Conservation (phyloP, 2,888 invertebrate species). For the Epinotia demarniana region DNA sequence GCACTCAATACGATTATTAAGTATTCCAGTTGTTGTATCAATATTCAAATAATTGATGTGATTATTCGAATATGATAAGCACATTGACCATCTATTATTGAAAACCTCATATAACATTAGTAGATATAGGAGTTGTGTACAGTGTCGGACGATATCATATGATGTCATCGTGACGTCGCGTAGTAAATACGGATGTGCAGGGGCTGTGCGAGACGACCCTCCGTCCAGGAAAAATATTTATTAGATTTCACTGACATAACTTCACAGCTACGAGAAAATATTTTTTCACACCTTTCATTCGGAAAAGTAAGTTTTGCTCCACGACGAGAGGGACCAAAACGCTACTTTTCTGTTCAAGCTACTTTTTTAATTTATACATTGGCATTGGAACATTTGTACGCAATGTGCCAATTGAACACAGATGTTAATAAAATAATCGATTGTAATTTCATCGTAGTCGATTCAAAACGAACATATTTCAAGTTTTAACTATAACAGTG, state of each 20-base stretch:
- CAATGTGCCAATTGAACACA: too few relatives aligned
- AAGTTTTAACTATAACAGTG: too few relatives aligned
- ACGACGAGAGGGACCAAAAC: too few relatives aligned
- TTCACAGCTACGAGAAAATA: constrained; percentile 15
- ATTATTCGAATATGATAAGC: not conserved
- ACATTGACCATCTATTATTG: constrained; percentile 2
- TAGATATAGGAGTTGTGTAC: constrained; percentile 44
- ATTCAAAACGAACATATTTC: too few relatives aligned
- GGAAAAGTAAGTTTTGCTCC: too few relatives aligned
- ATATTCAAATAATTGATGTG: not conserved
- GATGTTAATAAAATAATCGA: too few relatives aligned
- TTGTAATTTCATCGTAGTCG: too few relatives aligned
- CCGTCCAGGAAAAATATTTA: constrained; percentile 25
- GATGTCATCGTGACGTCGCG: constrained; percentile 58
- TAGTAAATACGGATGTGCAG: constrained; percentile 28
- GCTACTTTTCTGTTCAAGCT: too few relatives aligned
- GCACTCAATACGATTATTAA: constrained; percentile 4
- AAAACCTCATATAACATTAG: not conserved
- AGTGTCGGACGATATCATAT: constrained; percentile 62
- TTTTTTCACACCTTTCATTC: too few relatives aligned
- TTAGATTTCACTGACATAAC: constrained; percentile 28
- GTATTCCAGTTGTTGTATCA: not conserved
- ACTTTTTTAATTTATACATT: too few relatives aligned
- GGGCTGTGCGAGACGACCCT: constrained; percentile 17
- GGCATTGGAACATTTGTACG: too few relatives aligned